These are phyloP conservation scores for Nycticorax nycticorax DNA, from an alignment of 2,113 vertebrate genomes.

Conservation along the genomic window DNA sequence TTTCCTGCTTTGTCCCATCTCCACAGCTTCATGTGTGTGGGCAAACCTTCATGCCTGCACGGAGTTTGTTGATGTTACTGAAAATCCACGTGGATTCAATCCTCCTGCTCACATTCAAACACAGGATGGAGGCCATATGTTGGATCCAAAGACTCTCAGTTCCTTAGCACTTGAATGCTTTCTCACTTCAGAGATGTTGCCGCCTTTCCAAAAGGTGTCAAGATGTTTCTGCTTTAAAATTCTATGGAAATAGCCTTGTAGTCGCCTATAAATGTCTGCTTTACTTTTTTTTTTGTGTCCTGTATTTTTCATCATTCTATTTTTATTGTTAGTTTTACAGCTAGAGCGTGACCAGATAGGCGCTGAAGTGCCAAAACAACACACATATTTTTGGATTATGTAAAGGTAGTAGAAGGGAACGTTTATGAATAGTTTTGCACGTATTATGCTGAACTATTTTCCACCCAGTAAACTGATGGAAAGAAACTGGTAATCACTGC, in stretches of 20 bases:
- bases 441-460: slow-evolving; percentile 12
- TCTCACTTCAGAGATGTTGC: slow-evolving; percentile 9
- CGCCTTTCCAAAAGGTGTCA: not conserved
- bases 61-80: not conserved
- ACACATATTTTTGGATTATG: slow-evolving; percentile 5
- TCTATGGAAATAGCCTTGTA: not conserved
- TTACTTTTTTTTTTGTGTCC: not conserved
- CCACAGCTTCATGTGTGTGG: not conserved
- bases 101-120: not conserved
- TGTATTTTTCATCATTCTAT: slow-evolving; percentile 16
- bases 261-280: not conserved
- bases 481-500: not conserved
- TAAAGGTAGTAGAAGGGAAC: slow-evolving; percentile 30
- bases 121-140: slow-evolving; percentile 5
- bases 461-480: not conserved
- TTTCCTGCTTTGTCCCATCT: not conserved
- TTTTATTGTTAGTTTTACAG: slow-evolving; percentile 31
- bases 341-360: not conserved
- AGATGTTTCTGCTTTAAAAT: slow-evolving; percentile 38
- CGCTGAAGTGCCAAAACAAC: not conserved
- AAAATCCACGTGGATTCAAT: not conserved
- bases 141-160: not conserved
- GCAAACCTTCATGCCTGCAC: not conserved
- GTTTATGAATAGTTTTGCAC: slow-evolving; percentile 8
- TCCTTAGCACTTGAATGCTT: slow-evolving; percentile 9